Percentiles rank a stretch among this genome's conserved stretches.
Conservation (phyloP, 2,113 vertebrate species). For the Oncorhynchus gorbuscha region DNA sequence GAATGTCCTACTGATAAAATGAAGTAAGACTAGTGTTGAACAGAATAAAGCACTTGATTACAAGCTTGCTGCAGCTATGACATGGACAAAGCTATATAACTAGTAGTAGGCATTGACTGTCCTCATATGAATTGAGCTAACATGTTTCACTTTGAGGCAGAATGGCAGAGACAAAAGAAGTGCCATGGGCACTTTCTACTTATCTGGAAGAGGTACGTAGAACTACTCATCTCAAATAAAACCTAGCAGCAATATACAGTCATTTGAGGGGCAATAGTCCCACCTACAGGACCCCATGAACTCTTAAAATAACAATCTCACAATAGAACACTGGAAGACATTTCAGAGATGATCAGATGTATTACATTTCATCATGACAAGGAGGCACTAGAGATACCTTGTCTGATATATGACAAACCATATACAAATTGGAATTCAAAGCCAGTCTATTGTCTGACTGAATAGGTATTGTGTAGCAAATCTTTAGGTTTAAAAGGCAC, state of each 20-base stretch:
- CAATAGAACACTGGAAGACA: neutral
- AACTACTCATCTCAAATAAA: neutral
- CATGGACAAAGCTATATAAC: neutral
- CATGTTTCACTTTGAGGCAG: neutral
- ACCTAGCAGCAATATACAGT: neutral
- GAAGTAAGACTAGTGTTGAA: neutral
- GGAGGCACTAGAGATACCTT: neutral
- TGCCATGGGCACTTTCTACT: neutral
- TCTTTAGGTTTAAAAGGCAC: neutral
- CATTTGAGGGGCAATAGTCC: conserved; percentile 16
- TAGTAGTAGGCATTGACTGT: neutral
- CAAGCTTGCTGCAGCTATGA: neutral
- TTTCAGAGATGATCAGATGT: neutral
- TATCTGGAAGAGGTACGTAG: neutral
- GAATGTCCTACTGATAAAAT: neutral
- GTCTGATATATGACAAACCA: neutral
- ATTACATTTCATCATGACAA: neutral
- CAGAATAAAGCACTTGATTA: neutral
- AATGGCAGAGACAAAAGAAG: no score
- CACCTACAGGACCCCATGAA: conserved; percentile 42
- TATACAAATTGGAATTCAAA: neutral
- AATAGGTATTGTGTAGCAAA: neutral
- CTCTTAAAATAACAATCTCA: neutral
- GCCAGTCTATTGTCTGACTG: neutral
- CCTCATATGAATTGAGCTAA: neutral